Base-by-base conservation (phyloP, 2,797 vertebrate species). In the Sebastes minor region DNA sequence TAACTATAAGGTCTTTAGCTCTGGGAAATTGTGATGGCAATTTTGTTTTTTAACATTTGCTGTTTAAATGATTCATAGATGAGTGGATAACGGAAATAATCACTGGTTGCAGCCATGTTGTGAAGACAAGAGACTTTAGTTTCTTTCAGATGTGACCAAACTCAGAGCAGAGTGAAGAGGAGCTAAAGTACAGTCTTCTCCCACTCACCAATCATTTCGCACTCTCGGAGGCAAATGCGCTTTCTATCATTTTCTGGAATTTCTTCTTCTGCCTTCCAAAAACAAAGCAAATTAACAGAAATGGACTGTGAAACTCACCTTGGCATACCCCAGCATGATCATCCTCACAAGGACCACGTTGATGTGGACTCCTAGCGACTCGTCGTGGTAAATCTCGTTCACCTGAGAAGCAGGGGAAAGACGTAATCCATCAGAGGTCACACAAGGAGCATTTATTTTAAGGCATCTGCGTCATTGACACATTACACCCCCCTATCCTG, bases 341-440 rank as follows among this genome's bases (percentile, higher is more conserved):
- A 99, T 98, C 80, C 99, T 96, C 60, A 99, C 98, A 84, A 99
- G 94, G n/a, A 98, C 98, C 6, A 99, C 98, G 0, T 99, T 99
- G 83, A 99, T 97, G 85, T 99, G 98, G 16, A 97, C 96, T 0
- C 97, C 98, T 20, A 99, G 92, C 0, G 99, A 99, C 66, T 99
- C 98, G 7, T 99, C 98, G 0, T 99, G 98, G 94, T 99, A 99
- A 86, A 99, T 99, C 91, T 99, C 98, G 73, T 99, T 99, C 85
- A 99, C 98, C 99, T 99, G 91, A 77, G 79, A 86, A 76, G 23
- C 5, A 86, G 18, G 2, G 16, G 10, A 1, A 22, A 46, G 1
- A 86, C 1, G 0, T 20, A 4, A 30, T 35, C 20, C 22, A 12
- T 28, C 32, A 60, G 6, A 16, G 7, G 4, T 68, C 23, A 56